phyloP scores from a whole-genome alignment of 2,888 invertebrate genomes.

The Oscheius sp. region DNA sequence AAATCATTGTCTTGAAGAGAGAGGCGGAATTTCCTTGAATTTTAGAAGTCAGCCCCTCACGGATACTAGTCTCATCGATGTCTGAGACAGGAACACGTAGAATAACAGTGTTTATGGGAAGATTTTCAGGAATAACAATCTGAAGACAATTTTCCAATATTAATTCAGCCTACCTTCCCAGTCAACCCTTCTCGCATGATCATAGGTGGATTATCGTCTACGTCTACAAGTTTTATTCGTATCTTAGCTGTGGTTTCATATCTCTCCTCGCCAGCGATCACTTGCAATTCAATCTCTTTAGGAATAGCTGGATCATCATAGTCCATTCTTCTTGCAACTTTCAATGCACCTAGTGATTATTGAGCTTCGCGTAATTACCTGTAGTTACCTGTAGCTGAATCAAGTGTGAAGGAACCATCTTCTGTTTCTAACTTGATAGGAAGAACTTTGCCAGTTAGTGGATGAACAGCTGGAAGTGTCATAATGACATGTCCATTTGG shows the following conservation, averaged over 20 bases:
- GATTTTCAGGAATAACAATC: conserved; percentile 50
- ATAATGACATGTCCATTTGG: conserved; percentile 45
- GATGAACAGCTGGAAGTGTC: conserved; percentile 50
- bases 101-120: conserved; percentile 39
- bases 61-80: conserved; percentile 10
- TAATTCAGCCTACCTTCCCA: conserved; percentile 21
- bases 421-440: conserved; percentile 28
- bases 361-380: background rate
- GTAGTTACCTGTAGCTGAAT: conserved; percentile 32
- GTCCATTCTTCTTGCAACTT: conserved; percentile 42
- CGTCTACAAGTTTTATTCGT: conserved; percentile 40
- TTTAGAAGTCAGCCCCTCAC: conserved; percentile 15
- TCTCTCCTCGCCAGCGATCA: conserved; percentile 42
- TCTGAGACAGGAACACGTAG: conserved; percentile 44
- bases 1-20: conserved; percentile 30
- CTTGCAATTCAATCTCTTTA: conserved; percentile 31
- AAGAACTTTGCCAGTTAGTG: conserved; percentile 29
- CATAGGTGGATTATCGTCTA: conserved; percentile 55
- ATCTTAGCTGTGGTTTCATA: conserved; percentile 39
- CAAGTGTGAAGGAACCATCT: conserved; percentile 37
- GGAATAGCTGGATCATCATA: conserved; percentile 37
- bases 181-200: conserved; percentile 31
- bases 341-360: conserved; percentile 26
- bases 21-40: conserved; percentile 34
- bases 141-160: conserved; percentile 14